These are phyloP conservation scores for Dipus sagitta DNA, from an alignment of 2,797 vertebrate genomes.

Conservation along the genomic window DNA sequence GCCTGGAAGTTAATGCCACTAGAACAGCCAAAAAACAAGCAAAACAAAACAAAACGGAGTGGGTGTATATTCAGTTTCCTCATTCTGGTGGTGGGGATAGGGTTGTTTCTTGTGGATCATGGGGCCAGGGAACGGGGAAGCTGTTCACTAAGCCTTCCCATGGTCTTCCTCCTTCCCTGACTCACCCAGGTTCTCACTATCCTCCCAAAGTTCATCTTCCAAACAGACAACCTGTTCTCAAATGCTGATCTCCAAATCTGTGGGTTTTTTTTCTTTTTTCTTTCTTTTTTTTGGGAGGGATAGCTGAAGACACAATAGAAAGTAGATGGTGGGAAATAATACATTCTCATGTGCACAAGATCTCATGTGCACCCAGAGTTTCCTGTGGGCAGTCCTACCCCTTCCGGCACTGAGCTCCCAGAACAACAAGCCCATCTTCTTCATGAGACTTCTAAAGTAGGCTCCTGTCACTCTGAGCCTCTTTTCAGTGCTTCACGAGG, in stretches of 20 bases:
- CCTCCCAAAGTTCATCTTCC: background rate
- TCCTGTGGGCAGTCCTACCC: background rate
- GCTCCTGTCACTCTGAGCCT: background rate
- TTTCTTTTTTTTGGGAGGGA: background rate
- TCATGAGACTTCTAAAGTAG: background rate
- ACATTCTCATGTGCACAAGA: background rate
- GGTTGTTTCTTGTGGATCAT: too few relatives aligned
- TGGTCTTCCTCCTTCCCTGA: rapidly evolving
- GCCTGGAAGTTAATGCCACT: background rate
- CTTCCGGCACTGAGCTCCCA: background rate
- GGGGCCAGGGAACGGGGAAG: background rate
- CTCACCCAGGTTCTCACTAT: too few relatives aligned
- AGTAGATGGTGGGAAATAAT: background rate
- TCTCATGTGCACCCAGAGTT: background rate
- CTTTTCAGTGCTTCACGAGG: rapidly evolving
- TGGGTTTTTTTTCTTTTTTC: background rate
- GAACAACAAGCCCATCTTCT: background rate
- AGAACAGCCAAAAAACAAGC: background rate
- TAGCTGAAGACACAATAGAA: background rate
- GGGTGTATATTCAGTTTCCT: background rate
- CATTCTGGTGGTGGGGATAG: rapidly evolving
- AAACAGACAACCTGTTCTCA: background rate
- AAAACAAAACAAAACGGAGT: background rate
- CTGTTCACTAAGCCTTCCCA: background rate
- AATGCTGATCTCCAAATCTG: background rate